These are phyloP conservation scores for Pseudomyrmex flavicornis DNA, from an alignment of 1,140 invertebrate species.

Conservation along the genomic window DNA sequence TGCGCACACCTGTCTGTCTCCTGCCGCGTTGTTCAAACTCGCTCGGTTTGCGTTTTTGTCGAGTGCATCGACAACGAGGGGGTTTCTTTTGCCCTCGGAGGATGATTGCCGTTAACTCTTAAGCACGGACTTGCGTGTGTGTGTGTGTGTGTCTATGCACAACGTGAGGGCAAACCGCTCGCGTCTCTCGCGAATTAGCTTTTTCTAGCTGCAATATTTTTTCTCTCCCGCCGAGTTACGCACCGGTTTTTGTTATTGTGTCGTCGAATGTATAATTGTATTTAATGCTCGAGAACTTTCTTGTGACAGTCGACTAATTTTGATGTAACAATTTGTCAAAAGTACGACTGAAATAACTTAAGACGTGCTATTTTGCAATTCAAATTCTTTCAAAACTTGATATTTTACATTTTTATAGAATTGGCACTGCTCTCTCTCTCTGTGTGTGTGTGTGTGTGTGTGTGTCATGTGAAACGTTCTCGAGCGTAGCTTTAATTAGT, in stretches of 20 bases:
- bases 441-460: too few relatives aligned
- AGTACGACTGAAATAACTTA: neutral
- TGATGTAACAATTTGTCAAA: conserved; percentile 15
- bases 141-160: too few relatives aligned
- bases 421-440: neutral
- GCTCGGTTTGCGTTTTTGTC: conserved; percentile 44
- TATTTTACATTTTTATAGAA: conserved; percentile 23
- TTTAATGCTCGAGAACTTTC: neutral
- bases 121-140: conserved; percentile 1
- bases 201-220: neutral
- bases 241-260: neutral
- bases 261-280: neutral
- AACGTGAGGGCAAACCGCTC: neutral
- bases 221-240: neutral
- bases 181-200: conserved; percentile 1
- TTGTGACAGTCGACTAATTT: neutral
- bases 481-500: conserved; percentile 12
- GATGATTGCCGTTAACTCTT: conserved; percentile 50
- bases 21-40: conserved; percentile 35
- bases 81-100: neutral
- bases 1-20: neutral
- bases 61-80: neutral
- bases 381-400: neutral
- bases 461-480: neutral
- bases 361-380: neutral